Evolutionary conservation across 2,888 invertebrate species (phyloP).

Genomic region (Mechanitis mazaeus): DNA sequence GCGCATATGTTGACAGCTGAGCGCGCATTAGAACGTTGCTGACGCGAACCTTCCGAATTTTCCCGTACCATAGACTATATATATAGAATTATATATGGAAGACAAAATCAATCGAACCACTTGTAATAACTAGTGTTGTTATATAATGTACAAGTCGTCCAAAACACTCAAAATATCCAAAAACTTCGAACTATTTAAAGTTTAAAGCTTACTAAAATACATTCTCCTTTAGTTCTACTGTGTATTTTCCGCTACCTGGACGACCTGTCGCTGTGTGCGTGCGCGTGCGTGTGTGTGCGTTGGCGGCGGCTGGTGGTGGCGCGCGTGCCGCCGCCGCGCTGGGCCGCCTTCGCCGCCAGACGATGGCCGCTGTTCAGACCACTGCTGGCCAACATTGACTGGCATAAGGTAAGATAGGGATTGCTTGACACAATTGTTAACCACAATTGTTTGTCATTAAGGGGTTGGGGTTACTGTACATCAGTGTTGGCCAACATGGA

Average conservation of each 20-base stretch:
- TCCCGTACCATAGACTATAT: too few species aligned
- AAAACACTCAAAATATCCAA: too few species aligned
- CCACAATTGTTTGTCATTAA: constrained; percentile 87
- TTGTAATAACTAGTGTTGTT: too few species aligned
- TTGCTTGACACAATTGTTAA: constrained; percentile 72
- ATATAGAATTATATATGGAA: too few species aligned
- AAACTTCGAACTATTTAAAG: not conserved
- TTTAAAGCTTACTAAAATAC: not conserved
- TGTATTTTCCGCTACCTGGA: constrained; percentile 93
- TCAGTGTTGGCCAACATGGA: constrained; percentile 83
- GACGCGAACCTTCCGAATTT: too few species aligned
- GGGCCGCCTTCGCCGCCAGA: constrained; percentile 85
- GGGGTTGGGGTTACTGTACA: constrained; percentile 37
- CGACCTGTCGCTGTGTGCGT: constrained; percentile 93
- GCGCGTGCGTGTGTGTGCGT: constrained; percentile 89
- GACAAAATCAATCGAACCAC: too few species aligned
- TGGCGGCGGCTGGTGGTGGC: constrained; percentile 89
- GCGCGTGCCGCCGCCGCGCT: constrained; percentile 85
- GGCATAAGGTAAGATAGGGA: constrained; percentile 81
- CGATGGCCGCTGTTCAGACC: constrained; percentile 92
- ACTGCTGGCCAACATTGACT: constrained; percentile 82
- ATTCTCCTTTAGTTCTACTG: constrained; percentile 79
- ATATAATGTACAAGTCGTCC: too few species aligned
- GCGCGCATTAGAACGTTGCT: too few species aligned
- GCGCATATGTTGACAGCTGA: too few species aligned